These are phyloP conservation scores for Rhinichthys klamathensis DNA, from an alignment of 2,113 vertebrate species.

Conservation along the genomic window DNA sequence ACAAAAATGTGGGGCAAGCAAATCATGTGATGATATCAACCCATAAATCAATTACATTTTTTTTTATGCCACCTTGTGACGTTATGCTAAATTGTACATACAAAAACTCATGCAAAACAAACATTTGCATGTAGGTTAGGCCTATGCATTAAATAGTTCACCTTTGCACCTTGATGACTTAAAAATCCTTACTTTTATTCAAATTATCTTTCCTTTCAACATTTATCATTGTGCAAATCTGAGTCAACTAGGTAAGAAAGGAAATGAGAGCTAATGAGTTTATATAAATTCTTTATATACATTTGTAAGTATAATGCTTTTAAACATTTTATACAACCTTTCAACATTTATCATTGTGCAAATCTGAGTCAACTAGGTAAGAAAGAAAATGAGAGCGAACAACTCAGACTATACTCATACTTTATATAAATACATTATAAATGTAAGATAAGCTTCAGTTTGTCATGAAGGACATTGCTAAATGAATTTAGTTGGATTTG, in stretches of 20 bases:
- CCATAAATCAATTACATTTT: not conserved
- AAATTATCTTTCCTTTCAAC: not conserved
- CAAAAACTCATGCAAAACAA: not conserved
- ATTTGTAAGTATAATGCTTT: too few species aligned
- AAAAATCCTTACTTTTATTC: not conserved
- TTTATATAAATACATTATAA: not conserved
- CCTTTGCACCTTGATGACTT: not conserved
- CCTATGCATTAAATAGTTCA: not conserved
- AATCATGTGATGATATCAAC: slow-evolving; percentile 17
- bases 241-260: not conserved
- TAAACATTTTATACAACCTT: not conserved
- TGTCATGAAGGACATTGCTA: not conserved
- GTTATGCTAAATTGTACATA: not conserved
- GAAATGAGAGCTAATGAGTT: not conserved
- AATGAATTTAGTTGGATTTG: not conserved
- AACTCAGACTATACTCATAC: not conserved
- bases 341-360: not conserved
- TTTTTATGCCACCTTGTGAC: slow-evolving; percentile 19
- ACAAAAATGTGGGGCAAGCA: not conserved
- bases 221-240: not conserved
- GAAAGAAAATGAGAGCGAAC: not conserved
- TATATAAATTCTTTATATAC: not conserved
- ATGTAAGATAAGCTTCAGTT: not conserved
- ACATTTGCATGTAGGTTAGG: not conserved
- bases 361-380: not conserved